These are phyloP conservation scores for Pipra filicauda DNA, from an alignment of 2,113 vertebrate genomes.

Conservation along the genomic window DNA sequence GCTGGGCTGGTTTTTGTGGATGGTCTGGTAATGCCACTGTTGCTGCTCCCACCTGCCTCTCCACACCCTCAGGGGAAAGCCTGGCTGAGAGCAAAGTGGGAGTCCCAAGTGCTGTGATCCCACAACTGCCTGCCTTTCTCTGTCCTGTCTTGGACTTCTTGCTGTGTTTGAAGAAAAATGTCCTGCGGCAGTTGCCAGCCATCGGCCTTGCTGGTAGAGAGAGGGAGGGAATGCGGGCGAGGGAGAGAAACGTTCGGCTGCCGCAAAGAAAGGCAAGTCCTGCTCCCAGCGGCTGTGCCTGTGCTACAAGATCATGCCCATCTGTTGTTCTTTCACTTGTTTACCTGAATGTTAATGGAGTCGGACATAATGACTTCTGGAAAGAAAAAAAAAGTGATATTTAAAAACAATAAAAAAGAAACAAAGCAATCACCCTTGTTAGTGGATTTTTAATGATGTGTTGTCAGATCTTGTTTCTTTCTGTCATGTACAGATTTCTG, in stretches of 20 bases:
- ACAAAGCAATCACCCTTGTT: not conserved
- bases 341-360: slow-evolving; percentile 62
- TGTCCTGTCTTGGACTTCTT: not conserved
- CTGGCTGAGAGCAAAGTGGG: not conserved
- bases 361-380: slow-evolving; percentile 37
- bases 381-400: not conserved
- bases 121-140: not conserved
- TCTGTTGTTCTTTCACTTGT: slow-evolving; percentile 58
- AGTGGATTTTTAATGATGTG: slow-evolving; percentile 29
- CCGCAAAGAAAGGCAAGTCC: not conserved
- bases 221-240: fast-evolving
- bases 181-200: not conserved
- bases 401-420: slow-evolving; percentile 56
- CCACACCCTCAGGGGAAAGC: not conserved
- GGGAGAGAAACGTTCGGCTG: not conserved
- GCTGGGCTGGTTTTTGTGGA: not conserved
- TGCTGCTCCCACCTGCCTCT: not conserved
- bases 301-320: slow-evolving; percentile 8
- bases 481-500: not conserved
- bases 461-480: slow-evolving; percentile 45
- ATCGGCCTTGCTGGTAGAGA: fast-evolving
- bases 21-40: not conserved
- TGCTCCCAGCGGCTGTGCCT: not conserved
- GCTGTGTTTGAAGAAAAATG: not conserved
- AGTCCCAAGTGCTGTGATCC: not conserved